A percentile compares a stretch with the other conserved stretches of the same genome.
phyloP scores from a whole-genome alignment of 1,140 invertebrate species.

The Pseudachorutes palmiensis region DNA sequence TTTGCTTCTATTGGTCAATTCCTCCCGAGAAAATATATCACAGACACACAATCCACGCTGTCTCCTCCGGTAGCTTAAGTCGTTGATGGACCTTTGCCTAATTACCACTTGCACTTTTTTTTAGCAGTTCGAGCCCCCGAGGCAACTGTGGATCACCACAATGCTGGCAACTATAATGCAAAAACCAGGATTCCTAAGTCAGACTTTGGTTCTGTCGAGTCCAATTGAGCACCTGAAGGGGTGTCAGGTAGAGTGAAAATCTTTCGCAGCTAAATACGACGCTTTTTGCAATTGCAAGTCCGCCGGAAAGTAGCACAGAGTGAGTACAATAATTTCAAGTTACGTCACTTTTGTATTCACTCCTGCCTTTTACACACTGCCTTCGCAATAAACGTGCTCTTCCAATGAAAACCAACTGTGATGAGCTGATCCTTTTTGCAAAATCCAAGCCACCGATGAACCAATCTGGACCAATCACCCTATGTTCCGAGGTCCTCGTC shows the following conservation, averaged over 20 bases:
- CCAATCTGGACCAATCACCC: slow-evolving; percentile 12
- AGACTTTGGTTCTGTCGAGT: too few species aligned
- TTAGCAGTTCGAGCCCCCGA: slow-evolving; percentile 25
- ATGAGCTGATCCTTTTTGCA: neutral
- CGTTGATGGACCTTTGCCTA: slow-evolving; percentile 20
- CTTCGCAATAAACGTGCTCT: slow-evolving; percentile 37
- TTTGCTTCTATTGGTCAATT: neutral
- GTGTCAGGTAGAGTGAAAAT: slow-evolving; percentile 41
- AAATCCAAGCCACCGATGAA: neutral
- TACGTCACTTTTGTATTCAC: slow-evolving; percentile 29
- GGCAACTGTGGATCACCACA: slow-evolving; percentile 22
- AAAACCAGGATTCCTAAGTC: too few species aligned
- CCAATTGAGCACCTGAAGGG: too few species aligned
- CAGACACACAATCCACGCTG: neutral
- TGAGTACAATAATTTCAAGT: slow-evolving; percentile 24
- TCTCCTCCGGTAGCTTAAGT: neutral
- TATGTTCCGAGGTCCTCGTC: slow-evolving; percentile 33
- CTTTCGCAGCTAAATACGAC: too few species aligned
- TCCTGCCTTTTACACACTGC: neutral
- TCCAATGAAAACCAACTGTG: neutral
- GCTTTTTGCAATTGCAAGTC: slow-evolving; percentile 40
- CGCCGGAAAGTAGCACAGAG: slow-evolving; percentile 37
- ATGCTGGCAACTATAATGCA: too few species aligned
- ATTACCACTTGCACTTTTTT: slow-evolving; percentile 23
- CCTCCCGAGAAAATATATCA: neutral